A percentile compares a stretch with the other conserved stretches of the same genome.
Evolutionary conservation across 2,888 invertebrate species (phyloP).

Genomic region (Pteria penguin): DNA sequence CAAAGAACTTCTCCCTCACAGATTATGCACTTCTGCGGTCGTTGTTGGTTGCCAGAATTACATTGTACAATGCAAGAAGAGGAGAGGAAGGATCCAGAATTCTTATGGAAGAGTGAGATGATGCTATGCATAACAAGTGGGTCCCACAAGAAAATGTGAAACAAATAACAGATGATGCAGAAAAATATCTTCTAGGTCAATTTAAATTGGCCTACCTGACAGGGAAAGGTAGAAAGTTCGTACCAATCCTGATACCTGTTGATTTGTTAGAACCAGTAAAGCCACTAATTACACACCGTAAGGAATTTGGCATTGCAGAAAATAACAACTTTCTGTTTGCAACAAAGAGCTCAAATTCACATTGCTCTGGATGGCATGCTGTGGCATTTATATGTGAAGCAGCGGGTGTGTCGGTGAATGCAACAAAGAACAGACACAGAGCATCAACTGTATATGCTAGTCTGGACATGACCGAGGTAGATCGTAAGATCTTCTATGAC

Average conservation of each 20-base stretch:
- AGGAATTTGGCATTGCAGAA: constrained; percentile 30
- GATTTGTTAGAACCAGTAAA: constrained; percentile 36
- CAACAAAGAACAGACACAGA: constrained; percentile 46
- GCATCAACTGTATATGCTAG: constrained; percentile 47
- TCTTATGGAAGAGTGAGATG: constrained; percentile 10
- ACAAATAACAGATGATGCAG: constrained; percentile 42
- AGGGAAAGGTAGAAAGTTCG: constrained; percentile 50
- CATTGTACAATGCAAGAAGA: constrained; percentile 44
- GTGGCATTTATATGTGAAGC: constrained; percentile 38
- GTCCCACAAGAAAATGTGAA: constrained; percentile 28
- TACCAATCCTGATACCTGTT: constrained; percentile 46
- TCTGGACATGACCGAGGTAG: constrained; percentile 42
- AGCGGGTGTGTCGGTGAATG: constrained; percentile 40
- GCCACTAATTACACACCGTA: constrained; percentile 36
- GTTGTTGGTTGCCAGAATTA: constrained; percentile 37
- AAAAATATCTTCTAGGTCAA: constrained; percentile 44
- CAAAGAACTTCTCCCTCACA: constrained; percentile 15
- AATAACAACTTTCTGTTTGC: constrained; percentile 47
- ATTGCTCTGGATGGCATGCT: constrained; percentile 51
- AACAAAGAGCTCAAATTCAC: constrained; percentile 28
- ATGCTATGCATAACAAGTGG: constrained; percentile 32
- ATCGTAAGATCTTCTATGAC: constrained; percentile 40
- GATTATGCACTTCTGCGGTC: constrained; percentile 36
- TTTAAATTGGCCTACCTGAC: constrained; percentile 44
- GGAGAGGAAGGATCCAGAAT: constrained; percentile 41